A percentile compares a stretch with the other conserved stretches of the same genome.
phyloP scores from a whole-genome alignment of 2,113 vertebrate species.

The Corynorhinus townsendii region DNA sequence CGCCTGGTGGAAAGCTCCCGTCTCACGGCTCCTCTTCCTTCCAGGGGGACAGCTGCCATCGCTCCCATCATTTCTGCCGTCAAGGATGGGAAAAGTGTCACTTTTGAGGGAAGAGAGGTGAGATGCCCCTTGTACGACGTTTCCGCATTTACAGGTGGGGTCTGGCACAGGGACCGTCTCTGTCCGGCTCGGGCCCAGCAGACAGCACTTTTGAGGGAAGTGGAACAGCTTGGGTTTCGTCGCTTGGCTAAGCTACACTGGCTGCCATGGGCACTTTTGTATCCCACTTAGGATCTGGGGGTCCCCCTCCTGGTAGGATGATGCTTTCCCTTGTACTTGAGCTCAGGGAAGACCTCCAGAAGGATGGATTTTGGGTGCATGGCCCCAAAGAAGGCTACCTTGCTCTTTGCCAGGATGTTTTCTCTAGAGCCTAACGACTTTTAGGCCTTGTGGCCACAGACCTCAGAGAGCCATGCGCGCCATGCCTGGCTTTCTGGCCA shows the following conservation, averaged over 20 bases:
- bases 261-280: fast-evolving
- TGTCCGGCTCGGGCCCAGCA: not conserved
- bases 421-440: not conserved
- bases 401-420: not conserved
- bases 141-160: not conserved
- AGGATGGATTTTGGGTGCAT: not conserved
- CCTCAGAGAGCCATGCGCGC: not conserved
- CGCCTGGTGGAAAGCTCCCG: fast-evolving
- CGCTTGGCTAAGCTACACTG: fast-evolving
- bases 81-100: slow-evolving; percentile 87
- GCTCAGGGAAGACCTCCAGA: too few species aligned
- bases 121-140: not conserved
- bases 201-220: not conserved
- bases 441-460: not conserved
- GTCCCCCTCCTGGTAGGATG: not conserved
- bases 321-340: not conserved
- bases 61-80: slow-evolving; percentile 88
- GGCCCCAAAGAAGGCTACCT: fast-evolving
- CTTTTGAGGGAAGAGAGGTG: slow-evolving; percentile 91
- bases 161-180: too few species aligned
- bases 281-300: not conserved
- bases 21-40: not conserved
- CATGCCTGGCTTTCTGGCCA: not conserved
- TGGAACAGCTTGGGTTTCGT: not conserved
- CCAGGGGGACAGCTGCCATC: slow-evolving; percentile 92